Evolutionary conservation across 2,888 invertebrate species (phyloP).

Genomic region (Drosophila stalkeri): DNA sequence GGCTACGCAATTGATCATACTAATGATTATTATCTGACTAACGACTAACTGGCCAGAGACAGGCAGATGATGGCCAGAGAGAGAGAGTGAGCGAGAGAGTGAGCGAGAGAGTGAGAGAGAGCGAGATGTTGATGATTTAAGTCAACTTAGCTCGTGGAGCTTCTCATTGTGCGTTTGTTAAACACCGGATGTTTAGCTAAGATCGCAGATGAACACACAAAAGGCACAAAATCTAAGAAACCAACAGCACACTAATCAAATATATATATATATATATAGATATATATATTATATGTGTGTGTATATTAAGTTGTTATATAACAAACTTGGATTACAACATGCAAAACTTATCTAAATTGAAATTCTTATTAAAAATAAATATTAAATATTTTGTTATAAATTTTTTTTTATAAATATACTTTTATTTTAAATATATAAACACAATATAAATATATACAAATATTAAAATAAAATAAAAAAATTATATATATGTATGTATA

Average conservation of each 20-base stretch:
- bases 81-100: neutral
- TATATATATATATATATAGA: neutral
- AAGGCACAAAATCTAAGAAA: slow-evolving; percentile 20
- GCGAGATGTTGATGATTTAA: slow-evolving; percentile 67
- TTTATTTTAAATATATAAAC: neutral
- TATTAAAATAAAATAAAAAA: neutral
- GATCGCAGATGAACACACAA: slow-evolving; percentile 46
- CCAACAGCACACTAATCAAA: slow-evolving; percentile 7
- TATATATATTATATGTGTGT: too few species aligned
- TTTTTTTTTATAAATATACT: neutral
- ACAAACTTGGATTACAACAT: neutral
- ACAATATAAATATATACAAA: neutral
- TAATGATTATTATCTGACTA: slow-evolving; percentile 75
- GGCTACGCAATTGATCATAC: slow-evolving; percentile 72
- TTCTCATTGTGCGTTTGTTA: slow-evolving; percentile 72
- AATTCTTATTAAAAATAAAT: neutral
- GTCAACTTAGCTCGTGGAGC: slow-evolving; percentile 62
- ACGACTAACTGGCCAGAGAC: slow-evolving; percentile 37
- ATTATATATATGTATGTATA: neutral
- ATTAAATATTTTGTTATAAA: neutral
- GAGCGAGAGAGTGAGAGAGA: neutral
- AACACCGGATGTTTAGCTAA: slow-evolving; percentile 73
- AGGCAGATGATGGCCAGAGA: neutral
- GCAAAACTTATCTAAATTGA: neutral
- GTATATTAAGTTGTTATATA: slow-evolving; percentile 5